phyloP scores from a whole-genome alignment of 1,140 invertebrate genomes.

The Drosophila pectinifera region DNA sequence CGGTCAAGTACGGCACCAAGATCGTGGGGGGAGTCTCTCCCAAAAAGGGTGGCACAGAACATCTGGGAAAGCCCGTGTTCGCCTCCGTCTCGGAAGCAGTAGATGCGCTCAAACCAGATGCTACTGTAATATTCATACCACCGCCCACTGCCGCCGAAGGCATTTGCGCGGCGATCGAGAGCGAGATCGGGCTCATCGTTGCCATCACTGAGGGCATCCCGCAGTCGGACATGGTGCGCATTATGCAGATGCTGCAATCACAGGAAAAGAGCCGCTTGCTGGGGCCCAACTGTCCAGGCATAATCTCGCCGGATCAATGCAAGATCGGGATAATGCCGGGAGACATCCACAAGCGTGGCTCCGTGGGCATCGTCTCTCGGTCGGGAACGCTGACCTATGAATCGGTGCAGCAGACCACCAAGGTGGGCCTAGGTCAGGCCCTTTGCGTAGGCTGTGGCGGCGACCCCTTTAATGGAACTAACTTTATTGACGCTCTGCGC shows the following conservation, averaged over 20 bases:
- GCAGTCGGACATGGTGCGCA: slow-evolving; percentile 98
- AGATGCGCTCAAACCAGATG: slow-evolving; percentile 93
- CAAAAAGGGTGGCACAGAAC: slow-evolving; percentile 96
- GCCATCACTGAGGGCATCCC: slow-evolving; percentile 99
- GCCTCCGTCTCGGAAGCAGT: slow-evolving; percentile 92
- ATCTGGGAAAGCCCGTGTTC: slow-evolving; percentile 97
- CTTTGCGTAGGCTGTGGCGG: slow-evolving; percentile 99
- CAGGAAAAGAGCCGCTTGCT: slow-evolving; percentile 97
- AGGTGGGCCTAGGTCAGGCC: slow-evolving; percentile 97
- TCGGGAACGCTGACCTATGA: slow-evolving; percentile 99
- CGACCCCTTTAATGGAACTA: slow-evolving; percentile 99
- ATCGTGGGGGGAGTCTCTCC: slow-evolving; percentile 99
- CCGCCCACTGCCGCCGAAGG: slow-evolving; percentile 96
- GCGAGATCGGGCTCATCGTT: slow-evolving; percentile 98
- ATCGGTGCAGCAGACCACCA: slow-evolving; percentile 98
- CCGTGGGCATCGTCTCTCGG: slow-evolving; percentile 97
- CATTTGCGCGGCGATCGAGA: slow-evolving; percentile 97
- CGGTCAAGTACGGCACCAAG: slow-evolving; percentile 98
- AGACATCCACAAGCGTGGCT: slow-evolving; percentile 96
- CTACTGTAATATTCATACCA: slow-evolving; percentile 98
- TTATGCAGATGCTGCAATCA: slow-evolving; percentile 93
- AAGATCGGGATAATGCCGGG: slow-evolving; percentile 99
- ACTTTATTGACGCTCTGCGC: slow-evolving; percentile 99
- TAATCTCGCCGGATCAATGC: slow-evolving; percentile 98
- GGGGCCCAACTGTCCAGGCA: slow-evolving; percentile 99